Conservation (phyloP, 2,113 vertebrate species). For the Pollachius pollachius region DNA sequence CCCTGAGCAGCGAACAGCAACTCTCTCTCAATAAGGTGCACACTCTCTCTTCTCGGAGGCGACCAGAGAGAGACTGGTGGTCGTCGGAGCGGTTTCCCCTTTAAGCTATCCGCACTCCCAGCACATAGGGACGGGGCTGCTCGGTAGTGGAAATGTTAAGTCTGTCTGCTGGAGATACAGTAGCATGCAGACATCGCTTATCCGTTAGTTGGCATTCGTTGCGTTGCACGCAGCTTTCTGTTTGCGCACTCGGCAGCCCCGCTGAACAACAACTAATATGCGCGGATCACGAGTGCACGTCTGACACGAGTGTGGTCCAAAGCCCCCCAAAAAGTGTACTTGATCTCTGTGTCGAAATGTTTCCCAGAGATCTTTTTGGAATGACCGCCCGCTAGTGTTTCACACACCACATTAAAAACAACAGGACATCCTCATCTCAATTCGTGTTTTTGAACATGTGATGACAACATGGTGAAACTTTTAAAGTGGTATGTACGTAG, state of each 20-base stretch:
- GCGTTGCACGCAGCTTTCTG: background rate
- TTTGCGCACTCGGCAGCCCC: background rate
- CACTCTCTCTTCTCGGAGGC: conserved; percentile 29
- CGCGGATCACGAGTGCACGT: too few relatives aligned
- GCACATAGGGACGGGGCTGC: background rate
- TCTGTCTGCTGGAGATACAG: conserved; percentile 7
- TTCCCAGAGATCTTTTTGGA: too few relatives aligned
- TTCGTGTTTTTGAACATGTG: too few relatives aligned
- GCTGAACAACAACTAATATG: too few relatives aligned
- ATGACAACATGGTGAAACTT: too few relatives aligned
- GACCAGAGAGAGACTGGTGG: background rate
- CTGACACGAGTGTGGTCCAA: too few relatives aligned
- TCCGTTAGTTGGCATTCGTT: background rate
- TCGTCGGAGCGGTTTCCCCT: conserved; percentile 2
- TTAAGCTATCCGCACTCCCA: conserved; percentile 22
- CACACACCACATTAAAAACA: too few relatives aligned
- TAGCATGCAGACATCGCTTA: background rate
- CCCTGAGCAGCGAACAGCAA: conserved; percentile 21
- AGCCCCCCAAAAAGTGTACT: too few relatives aligned
- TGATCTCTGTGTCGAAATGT: too few relatives aligned
- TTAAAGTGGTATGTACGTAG: too few relatives aligned
- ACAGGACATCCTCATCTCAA: too few relatives aligned
- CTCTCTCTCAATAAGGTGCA: conserved; percentile 9
- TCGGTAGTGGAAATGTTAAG: conserved; percentile 5
- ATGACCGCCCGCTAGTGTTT: too few relatives aligned